Conservation (phyloP, 1,140 invertebrate genomes). For the Euura saliciscinereae region DNA sequence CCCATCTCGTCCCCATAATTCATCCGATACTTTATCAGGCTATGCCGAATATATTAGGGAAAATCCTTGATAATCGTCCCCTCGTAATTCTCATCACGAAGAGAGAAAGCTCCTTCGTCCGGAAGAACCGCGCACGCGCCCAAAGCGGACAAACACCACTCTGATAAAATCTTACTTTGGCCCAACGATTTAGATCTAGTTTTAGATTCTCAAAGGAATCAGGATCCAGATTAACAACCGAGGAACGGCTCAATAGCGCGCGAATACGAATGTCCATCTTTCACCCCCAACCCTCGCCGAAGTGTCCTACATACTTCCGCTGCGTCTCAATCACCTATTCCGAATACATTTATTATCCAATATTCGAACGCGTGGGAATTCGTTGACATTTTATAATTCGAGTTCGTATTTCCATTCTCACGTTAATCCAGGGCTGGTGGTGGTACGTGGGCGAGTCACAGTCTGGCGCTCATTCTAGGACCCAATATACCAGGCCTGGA, state of each 20-base stretch:
- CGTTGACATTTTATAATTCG: neutral
- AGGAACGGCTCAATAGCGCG: neutral
- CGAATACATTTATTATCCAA: neutral
- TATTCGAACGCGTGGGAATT: neutral
- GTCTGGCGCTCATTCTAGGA: neutral
- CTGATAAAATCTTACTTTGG: neutral
- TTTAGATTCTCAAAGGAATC: neutral
- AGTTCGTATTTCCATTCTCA: neutral
- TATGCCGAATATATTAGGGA: conserved; percentile 33
- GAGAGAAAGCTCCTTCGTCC: neutral
- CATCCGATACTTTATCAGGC: conserved; percentile 32
- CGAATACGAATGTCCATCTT: neutral
- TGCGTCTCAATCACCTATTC: no score
- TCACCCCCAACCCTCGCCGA: no score
- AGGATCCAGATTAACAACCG: neutral
- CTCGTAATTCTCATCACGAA: conserved; percentile 33
- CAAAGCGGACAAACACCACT: neutral
- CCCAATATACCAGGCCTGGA: neutral
- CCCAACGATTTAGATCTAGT: neutral
- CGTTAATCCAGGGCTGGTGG: neutral
- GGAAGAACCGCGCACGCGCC: neutral
- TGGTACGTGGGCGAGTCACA: no score
- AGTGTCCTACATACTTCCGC: no score
- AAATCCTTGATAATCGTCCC: conserved; percentile 39
- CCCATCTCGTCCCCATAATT: conserved; percentile 11